These are phyloP conservation scores for Synanthedon formicaeformis DNA, from an alignment of 2,888 invertebrate genomes.

Conservation along the genomic window DNA sequence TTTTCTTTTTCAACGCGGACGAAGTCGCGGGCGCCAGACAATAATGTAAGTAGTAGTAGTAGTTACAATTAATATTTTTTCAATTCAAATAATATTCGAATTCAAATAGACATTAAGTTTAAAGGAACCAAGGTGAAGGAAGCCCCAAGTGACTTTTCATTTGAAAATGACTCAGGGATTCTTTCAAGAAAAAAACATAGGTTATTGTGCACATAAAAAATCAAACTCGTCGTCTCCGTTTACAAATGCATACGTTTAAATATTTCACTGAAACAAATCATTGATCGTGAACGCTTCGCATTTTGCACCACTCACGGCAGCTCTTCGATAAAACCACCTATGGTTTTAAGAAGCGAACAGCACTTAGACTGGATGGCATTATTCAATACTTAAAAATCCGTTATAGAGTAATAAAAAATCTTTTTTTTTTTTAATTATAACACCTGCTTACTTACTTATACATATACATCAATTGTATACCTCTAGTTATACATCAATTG, in stretches of 20 bases:
- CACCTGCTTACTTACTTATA: too few species aligned
- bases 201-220: too few species aligned
- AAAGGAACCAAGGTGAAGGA: too few species aligned
- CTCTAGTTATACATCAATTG: background rate
- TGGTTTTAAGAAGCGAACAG: conserved; percentile 62
- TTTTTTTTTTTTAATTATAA: background rate
- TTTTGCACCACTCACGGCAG: conserved; percentile 21
- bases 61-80: too few species aligned
- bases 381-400: conserved; percentile 6
- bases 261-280: conserved; percentile 30
- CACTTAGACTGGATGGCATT: conserved; percentile 42
- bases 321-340: conserved; percentile 58
- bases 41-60: too few species aligned
- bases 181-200: too few species aligned
- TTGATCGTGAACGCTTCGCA: conserved; percentile 29
- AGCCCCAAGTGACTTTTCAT: too few species aligned
- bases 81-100: too few species aligned
- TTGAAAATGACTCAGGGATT: too few species aligned
- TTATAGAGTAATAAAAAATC: background rate
- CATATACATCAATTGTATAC: background rate
- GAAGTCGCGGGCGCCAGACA: too few species aligned
- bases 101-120: too few species aligned
- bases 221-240: background rate
- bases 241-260: conserved; percentile 12
- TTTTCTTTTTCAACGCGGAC: too few species aligned